phyloP scores from a whole-genome alignment of 2,113 vertebrate species.

The Scortum barcoo region DNA sequence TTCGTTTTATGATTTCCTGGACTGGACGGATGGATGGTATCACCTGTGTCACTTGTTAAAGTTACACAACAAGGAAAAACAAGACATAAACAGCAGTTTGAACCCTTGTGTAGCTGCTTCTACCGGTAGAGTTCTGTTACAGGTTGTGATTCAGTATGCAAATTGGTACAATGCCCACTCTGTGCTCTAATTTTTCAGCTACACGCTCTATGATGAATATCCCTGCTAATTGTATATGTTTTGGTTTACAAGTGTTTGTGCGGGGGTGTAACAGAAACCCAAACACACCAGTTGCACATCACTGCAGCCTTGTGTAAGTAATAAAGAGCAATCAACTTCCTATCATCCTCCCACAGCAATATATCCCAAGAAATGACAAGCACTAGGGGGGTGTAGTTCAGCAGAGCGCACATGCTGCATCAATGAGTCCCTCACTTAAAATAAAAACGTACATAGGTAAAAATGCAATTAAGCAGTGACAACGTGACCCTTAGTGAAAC shows the following conservation, averaged over 20 bases:
- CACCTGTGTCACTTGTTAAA: neutral
- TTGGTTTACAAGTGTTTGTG: neutral
- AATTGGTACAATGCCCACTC: neutral
- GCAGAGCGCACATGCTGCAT: neutral
- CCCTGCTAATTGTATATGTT: neutral
- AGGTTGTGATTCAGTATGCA: neutral
- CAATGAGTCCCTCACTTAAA: neutral
- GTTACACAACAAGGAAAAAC: neutral
- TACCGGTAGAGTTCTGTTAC: neutral
- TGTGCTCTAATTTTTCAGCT: neutral
- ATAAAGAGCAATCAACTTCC: conserved; percentile 13
- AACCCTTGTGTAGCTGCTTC: neutral
- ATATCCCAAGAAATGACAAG: neutral
- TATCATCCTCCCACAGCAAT: conserved; percentile 6
- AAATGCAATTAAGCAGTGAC: neutral
- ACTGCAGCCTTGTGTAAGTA: neutral
- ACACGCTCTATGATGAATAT: neutral
- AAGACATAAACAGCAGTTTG: neutral
- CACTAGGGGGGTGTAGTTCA: neutral
- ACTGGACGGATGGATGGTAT: neutral
- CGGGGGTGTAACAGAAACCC: conserved; percentile 2
- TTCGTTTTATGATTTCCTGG: too few relatives aligned
- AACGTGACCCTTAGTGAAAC: neutral
- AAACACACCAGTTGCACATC: conserved; percentile 1
- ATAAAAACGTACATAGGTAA: neutral